phyloP scores from a whole-genome alignment of 2,797 vertebrate genomes.

The Rhinatrema bivittatum region DNA sequence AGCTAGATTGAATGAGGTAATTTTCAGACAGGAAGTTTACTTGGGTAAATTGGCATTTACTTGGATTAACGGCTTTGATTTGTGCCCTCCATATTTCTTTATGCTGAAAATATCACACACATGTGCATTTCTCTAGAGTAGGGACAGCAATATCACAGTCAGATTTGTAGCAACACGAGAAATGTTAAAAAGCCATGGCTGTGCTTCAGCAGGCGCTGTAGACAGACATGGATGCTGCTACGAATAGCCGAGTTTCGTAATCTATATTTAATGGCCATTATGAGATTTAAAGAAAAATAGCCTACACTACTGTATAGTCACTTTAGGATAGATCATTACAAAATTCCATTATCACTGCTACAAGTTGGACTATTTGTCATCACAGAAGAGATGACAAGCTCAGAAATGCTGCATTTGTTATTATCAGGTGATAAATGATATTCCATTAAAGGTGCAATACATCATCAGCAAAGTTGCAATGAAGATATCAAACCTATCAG shows the following conservation, averaged over 20 bases:
- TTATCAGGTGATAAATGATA: constrained; percentile 88
- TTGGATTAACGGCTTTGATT: too few species aligned
- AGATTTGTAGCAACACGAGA: too few species aligned
- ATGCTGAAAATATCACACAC: too few species aligned
- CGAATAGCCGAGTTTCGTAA: constrained; percentile 18
- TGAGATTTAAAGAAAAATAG: constrained; percentile 49
- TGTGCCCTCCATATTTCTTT: too few species aligned
- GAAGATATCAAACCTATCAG: constrained; percentile 70
- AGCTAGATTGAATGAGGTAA: too few species aligned
- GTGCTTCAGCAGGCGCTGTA: too few species aligned
- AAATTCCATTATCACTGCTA: constrained; percentile 82
- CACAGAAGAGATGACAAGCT: constrained; percentile 79
- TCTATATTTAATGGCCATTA: constrained; percentile 38
- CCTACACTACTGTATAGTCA: constrained; percentile 49
- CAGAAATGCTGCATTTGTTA: constrained; percentile 84
- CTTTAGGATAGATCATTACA: constrained; percentile 85
- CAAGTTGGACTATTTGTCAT: constrained; percentile 87
- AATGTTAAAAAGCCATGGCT: too few species aligned
- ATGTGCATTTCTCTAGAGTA: too few species aligned
- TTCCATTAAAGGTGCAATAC: constrained; percentile 70
- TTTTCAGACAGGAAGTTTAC: too few species aligned
- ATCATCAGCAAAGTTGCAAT: constrained; percentile 72
- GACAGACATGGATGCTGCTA: too few species aligned
- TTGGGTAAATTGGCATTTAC: too few species aligned
- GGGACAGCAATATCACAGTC: too few species aligned